Evolutionary conservation across 2,797 vertebrate species (phyloP).

Genomic region (Bradypus variegatus): DNA sequence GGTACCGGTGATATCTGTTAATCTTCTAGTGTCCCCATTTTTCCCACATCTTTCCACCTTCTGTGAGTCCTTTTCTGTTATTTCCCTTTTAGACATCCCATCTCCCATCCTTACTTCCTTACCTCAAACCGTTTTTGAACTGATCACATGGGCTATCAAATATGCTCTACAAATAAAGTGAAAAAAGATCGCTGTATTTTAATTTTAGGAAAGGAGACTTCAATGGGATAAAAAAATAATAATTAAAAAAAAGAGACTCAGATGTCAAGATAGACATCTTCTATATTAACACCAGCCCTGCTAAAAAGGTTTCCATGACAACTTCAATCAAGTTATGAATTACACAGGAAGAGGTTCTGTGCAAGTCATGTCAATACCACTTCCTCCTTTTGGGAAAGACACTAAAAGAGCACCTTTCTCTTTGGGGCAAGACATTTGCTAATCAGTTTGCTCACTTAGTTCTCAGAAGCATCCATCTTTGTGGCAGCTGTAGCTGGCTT

Average conservation of each 20-base stretch:
- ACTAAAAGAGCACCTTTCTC: not conserved
- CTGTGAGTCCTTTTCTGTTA: not conserved
- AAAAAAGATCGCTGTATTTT: not conserved
- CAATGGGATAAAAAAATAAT: not conserved
- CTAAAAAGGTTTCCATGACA: slow-evolving; percentile 12
- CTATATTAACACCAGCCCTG: not conserved
- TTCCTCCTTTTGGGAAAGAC: not conserved
- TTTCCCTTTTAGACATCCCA: not conserved
- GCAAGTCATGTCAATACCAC: not conserved
- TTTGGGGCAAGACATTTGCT: not conserved
- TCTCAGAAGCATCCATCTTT: not conserved
- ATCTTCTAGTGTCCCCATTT: not conserved
- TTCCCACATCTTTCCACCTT: not conserved
- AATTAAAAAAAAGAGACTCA: not conserved
- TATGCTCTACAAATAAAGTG: not conserved
- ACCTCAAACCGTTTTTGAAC: not conserved
- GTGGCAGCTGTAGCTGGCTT: not conserved
- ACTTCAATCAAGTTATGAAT: slow-evolving; percentile 25
- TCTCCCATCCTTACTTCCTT: not conserved
- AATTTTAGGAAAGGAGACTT: not conserved
- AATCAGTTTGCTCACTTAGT: not conserved
- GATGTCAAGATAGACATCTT: not conserved
- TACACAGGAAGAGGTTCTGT: not conserved
- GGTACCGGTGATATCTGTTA: not conserved
- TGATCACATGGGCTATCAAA: not conserved